phyloP scores from a whole-genome alignment of 1,140 invertebrate species.

The Atta texana region DNA sequence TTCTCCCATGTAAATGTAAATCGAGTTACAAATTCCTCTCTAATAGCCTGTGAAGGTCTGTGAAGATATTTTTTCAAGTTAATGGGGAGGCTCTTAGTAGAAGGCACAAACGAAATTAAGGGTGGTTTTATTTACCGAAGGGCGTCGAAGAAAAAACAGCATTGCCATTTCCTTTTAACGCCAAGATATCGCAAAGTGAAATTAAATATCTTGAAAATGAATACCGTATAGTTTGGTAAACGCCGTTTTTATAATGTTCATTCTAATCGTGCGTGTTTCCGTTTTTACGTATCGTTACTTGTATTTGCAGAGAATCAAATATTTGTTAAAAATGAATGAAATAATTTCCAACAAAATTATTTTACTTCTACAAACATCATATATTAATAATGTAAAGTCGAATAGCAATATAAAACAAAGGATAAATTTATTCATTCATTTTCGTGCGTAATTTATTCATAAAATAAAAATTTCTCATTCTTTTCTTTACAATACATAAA shows the following conservation, averaged over 20 bases:
- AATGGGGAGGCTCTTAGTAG: slow-evolving; percentile 52
- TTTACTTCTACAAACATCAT: not conserved
- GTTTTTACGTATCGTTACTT: not conserved
- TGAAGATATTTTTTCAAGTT: slow-evolving; percentile 69
- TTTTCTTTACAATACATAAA: not conserved
- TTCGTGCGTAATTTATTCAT: not conserved
- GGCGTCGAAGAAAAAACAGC: slow-evolving; percentile 37
- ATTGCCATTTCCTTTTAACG: slow-evolving; percentile 37
- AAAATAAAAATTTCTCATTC: not conserved
- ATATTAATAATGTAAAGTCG: slow-evolving; percentile 3
- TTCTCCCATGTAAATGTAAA: slow-evolving; percentile 57
- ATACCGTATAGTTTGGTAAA: not conserved
- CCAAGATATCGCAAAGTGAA: not conserved
- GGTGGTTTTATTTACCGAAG: slow-evolving; percentile 55
- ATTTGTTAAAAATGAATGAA: not conserved
- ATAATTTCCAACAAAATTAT: slow-evolving; percentile 4
- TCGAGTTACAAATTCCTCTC: slow-evolving; percentile 67
- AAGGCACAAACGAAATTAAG: slow-evolving; percentile 64
- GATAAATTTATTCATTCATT: not conserved
- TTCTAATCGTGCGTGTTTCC: not conserved
- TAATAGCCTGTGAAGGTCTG: slow-evolving; percentile 55
- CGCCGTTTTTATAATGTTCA: not conserved
- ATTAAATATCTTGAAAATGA: slow-evolving; percentile 51
- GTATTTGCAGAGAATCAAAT: not conserved
- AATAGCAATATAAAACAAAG: not conserved